Percentiles rank a stretch among this genome's conserved stretches.
phyloP scores from a whole-genome alignment of 2,113 vertebrate species.

The Nanger granti region DNA sequence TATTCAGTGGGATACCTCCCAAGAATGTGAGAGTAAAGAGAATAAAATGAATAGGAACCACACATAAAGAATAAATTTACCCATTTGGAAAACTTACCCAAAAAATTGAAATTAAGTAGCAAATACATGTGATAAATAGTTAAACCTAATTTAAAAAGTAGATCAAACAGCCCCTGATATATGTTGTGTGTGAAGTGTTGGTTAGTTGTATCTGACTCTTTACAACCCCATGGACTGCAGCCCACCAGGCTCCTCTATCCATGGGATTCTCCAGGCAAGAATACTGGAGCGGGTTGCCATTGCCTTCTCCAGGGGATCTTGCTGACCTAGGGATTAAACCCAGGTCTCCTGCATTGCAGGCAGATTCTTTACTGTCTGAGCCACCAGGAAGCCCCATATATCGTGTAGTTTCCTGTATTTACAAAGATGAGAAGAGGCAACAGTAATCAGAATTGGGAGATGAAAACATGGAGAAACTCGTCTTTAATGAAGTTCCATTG shows the following conservation, averaged over 20 bases:
- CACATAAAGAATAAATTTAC: not conserved
- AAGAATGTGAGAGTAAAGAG: not conserved
- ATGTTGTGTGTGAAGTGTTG: not conserved
- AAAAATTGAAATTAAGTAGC: not conserved
- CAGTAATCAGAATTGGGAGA: not conserved
- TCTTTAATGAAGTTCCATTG: not conserved
- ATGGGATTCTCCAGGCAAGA: not conserved
- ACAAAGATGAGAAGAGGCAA: not conserved
- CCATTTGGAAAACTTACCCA: not conserved
- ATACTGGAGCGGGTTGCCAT: not conserved
- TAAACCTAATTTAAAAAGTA: not conserved
- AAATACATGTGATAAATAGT: not conserved
- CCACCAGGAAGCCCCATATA: not conserved
- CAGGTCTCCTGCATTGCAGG: not conserved
- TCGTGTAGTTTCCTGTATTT: not conserved
- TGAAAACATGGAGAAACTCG: not conserved
- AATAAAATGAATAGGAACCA: not conserved
- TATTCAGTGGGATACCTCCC: not conserved
- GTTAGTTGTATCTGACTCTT: not conserved
- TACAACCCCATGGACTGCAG: not conserved
- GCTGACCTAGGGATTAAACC: not conserved
- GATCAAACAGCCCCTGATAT: not conserved
- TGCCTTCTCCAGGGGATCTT: not conserved
- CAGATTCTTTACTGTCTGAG: not conserved
- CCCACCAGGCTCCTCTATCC: not conserved